Conservation (phyloP, 2,888 invertebrate species). For the Empis livida region DNA sequence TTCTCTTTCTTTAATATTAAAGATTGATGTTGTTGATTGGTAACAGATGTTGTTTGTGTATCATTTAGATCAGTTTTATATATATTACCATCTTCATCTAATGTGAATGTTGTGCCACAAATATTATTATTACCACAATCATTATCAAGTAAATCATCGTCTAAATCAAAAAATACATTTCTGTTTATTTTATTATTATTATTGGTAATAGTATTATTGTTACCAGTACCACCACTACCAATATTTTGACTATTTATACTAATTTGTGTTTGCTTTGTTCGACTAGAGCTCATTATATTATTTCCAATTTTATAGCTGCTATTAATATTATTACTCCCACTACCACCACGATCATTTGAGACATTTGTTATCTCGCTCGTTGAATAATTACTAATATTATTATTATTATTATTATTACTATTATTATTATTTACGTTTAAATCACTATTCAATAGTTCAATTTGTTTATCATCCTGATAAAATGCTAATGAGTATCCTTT, state of each 20-base stretch:
- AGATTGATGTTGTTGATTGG: conserved; percentile 12
- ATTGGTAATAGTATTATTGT: conserved; percentile 1
- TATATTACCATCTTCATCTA: not conserved
- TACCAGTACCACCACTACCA: not conserved
- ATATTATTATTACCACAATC: not conserved
- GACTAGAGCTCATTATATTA: conserved; percentile 13
- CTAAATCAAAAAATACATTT: not conserved
- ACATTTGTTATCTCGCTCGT: not conserved
- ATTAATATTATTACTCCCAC: not conserved
- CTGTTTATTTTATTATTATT: not conserved
- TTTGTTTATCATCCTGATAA: conserved; percentile 29
- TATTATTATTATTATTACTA: conserved; percentile 5
- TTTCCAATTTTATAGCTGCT: conserved; percentile 7
- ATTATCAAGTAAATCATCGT: not conserved
- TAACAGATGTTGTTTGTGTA: conserved; percentile 2
- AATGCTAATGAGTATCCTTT: conserved; percentile 66
- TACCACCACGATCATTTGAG: not conserved
- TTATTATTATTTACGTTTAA: not conserved
- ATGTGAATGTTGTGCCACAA: not conserved
- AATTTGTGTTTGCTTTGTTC: conserved; percentile 13
- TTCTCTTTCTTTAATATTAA: conserved; percentile 12
- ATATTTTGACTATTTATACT: not conserved
- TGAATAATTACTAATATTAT: conserved; percentile 2
- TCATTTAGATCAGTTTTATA: not conserved
- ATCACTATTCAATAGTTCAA: not conserved